These are phyloP conservation scores for Hirtodrosophila duncani DNA, from an alignment of 2,888 invertebrate genomes.

Conservation along the genomic window DNA sequence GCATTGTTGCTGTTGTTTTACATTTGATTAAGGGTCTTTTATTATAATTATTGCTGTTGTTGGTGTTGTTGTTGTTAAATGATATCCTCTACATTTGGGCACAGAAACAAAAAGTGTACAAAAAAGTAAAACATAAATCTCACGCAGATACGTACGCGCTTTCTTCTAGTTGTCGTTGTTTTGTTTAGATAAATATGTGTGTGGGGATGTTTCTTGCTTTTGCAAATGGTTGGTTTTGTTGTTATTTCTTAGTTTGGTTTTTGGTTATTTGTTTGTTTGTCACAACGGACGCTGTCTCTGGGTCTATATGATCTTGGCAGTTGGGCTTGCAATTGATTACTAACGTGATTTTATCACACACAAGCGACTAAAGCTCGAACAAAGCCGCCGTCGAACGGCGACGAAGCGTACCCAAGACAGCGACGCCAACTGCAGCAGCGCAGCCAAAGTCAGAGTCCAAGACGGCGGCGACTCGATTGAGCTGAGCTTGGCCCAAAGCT, in stretches of 20 bases:
- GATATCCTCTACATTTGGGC: no score
- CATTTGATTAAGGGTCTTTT: no score
- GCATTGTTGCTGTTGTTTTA: no score
- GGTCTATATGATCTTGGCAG: constrained; percentile 74
- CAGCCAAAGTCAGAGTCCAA: constrained; percentile 46
- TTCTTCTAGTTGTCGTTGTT: constrained; percentile 16
- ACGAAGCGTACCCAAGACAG: constrained; percentile 33
- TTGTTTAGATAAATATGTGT: not conserved
- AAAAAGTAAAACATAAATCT: constrained; percentile 8
- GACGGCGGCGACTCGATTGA: constrained; percentile 32
- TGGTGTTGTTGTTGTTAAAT: no score
- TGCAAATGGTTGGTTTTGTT: not conserved
- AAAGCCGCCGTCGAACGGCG: constrained; percentile 38
- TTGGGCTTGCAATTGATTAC: constrained; percentile 78
- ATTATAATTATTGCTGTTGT: no score
- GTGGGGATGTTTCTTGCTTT: constrained; percentile 9
- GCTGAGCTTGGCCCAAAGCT: no score
- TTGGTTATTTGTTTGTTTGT: constrained; percentile 15
- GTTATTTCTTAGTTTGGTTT: not conserved
- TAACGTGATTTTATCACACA: constrained; percentile 78
- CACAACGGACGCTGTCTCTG: constrained; percentile 19
- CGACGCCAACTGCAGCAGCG: constrained; percentile 38
- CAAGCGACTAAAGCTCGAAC: constrained; percentile 76
- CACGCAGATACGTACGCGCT: constrained; percentile 16
- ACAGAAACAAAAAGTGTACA: not conserved